These are phyloP conservation scores for Habropoda laboriosa DNA, from an alignment of 1,140 invertebrate species.

Conservation along the genomic window DNA sequence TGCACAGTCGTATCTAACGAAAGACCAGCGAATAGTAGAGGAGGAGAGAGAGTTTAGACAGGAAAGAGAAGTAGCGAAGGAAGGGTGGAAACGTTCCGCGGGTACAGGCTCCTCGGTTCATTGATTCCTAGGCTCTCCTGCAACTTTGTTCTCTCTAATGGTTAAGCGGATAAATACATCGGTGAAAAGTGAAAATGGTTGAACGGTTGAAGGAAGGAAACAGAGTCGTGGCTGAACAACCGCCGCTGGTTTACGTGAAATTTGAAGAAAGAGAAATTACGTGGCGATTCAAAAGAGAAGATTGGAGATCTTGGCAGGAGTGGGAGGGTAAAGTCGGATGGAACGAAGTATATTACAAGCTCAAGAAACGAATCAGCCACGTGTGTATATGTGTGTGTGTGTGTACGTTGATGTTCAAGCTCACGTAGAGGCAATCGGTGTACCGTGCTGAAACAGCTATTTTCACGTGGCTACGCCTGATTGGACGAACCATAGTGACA, in stretches of 20 bases:
- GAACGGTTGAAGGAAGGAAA: background rate
- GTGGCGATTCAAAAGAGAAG: slow-evolving; percentile 10
- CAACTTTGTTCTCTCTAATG: slow-evolving; percentile 37
- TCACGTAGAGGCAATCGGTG: slow-evolving; percentile 68
- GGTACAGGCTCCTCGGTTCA: slow-evolving; percentile 8
- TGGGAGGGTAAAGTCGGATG: background rate
- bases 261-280: slow-evolving; percentile 41
- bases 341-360: slow-evolving; percentile 51
- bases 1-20: slow-evolving; percentile 37
- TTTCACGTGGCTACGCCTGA: slow-evolving; percentile 68
- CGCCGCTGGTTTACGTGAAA: background rate
- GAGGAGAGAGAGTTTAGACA: background rate
- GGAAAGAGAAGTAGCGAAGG: background rate
- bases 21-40: background rate
- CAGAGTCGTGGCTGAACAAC: background rate
- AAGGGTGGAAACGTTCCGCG: background rate
- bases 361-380: slow-evolving; percentile 37
- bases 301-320: background rate
- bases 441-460: slow-evolving; percentile 70
- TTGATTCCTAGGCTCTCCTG: slow-evolving; percentile 35
- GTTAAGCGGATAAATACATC: slow-evolving; percentile 53
- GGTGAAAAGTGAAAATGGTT: slow-evolving; percentile 62
- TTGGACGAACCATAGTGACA: slow-evolving; percentile 70
- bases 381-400: slow-evolving; percentile 35
- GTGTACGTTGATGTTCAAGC: slow-evolving; percentile 48